These are phyloP conservation scores for Silurus asotus DNA, from an alignment of 2,113 vertebrate genomes.

Conservation along the genomic window DNA sequence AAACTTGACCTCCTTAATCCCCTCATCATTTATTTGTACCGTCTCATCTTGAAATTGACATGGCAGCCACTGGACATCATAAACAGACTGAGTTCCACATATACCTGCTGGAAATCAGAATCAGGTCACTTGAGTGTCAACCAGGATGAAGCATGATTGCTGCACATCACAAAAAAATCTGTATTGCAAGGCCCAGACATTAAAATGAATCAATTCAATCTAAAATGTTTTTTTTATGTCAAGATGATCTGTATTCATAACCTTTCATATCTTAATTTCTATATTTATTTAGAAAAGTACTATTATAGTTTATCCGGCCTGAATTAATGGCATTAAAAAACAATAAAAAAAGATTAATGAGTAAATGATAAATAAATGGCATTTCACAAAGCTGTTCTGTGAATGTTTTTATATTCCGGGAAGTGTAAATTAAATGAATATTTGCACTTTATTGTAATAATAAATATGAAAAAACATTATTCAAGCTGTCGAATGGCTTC, in stretches of 20 bases:
- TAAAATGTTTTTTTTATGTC: not conserved
- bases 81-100: conserved; percentile 48
- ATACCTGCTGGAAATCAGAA: conserved; percentile 43
- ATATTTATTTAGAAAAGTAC: not conserved
- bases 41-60: conserved; percentile 71
- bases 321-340: not conserved
- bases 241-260: not conserved
- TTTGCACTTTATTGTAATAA: not conserved
- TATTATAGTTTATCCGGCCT: not conserved
- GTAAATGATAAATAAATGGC: not conserved
- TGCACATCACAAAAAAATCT: not conserved
- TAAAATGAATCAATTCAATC: not conserved
- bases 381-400: not conserved
- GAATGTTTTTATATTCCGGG: not conserved
- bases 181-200: too few species aligned
- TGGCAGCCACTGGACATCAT: conserved; percentile 63
- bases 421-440: not conserved
- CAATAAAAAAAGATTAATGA: not conserved
- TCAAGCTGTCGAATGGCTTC: not conserved
- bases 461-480: too few species aligned
- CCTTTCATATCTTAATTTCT: not conserved
- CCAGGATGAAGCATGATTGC: not conserved
- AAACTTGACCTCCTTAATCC: conserved; percentile 51
- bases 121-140: not conserved
- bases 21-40: conserved; percentile 11